Base-by-base conservation (phyloP, 2,797 vertebrate genomes). In the Sebastiscus tertius region DNA sequence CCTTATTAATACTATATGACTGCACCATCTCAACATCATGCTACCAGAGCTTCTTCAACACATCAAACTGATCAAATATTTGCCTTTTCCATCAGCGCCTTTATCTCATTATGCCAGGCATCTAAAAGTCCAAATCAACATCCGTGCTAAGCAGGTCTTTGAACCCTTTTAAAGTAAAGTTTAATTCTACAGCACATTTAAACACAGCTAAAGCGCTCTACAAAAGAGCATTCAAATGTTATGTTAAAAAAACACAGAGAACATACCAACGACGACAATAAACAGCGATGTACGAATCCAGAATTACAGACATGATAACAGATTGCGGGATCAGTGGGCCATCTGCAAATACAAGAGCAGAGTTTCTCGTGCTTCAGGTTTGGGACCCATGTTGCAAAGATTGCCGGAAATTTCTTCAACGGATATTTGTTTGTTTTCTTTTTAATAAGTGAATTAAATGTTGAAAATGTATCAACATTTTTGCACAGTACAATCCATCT, bases 1-100 rank as follows among this genome's bases (percentile, higher is more conserved):
- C 58, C 42, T 72, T 77, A 75, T 84, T 75, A 92, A 93, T 88
- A 85, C 72, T 85, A 72, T 72, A 82, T 73, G 20, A 73, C 16
- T 80, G 77, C 33, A 79, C 20, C 55, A 58, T 76, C 6, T 31
- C 3, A 55, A 46, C 61, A 60, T 61, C 61, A 60, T 61, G n/a
- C 34, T 16, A 60, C 6, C 18, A 65, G 4, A 82, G 24, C 33
- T 62, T 69, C 33, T 65, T 61, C 1, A 70, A 9, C 60, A 76
- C 8, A 86, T 1, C 12, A 31, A 24, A 20, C 18, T 59, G 36
- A 59, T 66, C 18, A 75, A 76, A 88, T 69, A 76, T 85, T 72
- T 74, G 20, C 22, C 61, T 77, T 71, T 42, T 56, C 54, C 54
- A 61, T 46, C 55, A 66, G 13, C 36, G 18, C 3, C 5, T 81